Evolutionary conservation across 2,888 invertebrate genomes (phyloP).

Genomic region (Odiellus spinosus): DNA sequence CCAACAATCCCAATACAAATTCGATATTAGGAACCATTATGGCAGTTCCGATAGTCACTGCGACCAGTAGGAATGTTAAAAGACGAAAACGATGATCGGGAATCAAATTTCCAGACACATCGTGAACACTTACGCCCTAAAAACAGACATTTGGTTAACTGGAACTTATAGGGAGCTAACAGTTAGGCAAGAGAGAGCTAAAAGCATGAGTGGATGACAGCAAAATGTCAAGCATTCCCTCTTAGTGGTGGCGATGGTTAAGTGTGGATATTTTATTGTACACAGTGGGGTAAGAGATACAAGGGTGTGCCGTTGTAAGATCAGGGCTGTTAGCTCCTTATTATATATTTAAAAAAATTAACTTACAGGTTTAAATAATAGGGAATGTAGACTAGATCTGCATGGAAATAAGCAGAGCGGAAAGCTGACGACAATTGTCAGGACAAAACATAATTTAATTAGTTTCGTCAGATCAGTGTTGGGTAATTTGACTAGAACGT

Average conservation of each 20-base stretch:
- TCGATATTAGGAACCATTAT: slow-evolving; percentile 73
- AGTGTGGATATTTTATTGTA: too few relatives aligned
- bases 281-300: too few relatives aligned
- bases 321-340: too few relatives aligned
- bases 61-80: slow-evolving; percentile 63
- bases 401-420: slow-evolving; percentile 94
- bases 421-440: slow-evolving; percentile 89
- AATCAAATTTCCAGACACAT: slow-evolving; percentile 41
- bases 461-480: slow-evolving; percentile 62
- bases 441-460: slow-evolving; percentile 84
- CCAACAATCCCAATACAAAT: slow-evolving; percentile 79
- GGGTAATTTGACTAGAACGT: slow-evolving; percentile 72
- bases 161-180: too few relatives aligned
- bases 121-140: background rate
- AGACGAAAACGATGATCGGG: slow-evolving; percentile 66
- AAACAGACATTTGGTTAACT: too few relatives aligned
- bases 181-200: too few relatives aligned
- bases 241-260: too few relatives aligned
- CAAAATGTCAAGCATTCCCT: too few relatives aligned
- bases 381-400: slow-evolving; percentile 76
- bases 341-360: too few relatives aligned
- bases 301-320: too few relatives aligned
- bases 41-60: slow-evolving; percentile 56
- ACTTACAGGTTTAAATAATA: slow-evolving; percentile 61
- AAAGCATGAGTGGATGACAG: too few relatives aligned